These are phyloP conservation scores for Hyles euphorbiae DNA, from an alignment of 1,140 invertebrate species.

Conservation along the genomic window DNA sequence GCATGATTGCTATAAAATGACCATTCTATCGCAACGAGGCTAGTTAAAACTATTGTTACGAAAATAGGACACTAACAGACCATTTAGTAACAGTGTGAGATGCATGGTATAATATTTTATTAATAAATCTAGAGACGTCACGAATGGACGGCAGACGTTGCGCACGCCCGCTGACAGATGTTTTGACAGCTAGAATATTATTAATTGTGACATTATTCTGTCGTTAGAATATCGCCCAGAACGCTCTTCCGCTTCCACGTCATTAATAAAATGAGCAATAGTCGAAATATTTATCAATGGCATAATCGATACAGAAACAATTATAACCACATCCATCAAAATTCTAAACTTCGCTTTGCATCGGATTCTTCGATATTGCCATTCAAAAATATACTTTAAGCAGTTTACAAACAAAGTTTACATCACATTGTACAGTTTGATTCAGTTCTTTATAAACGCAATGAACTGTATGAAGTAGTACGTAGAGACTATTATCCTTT, in stretches of 20 bases:
- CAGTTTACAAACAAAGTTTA: neutral
- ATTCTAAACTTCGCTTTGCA: conserved; percentile 55
- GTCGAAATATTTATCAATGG: conserved; percentile 74
- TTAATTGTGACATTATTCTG: conserved; percentile 70
- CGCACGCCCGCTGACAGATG: conserved; percentile 58
- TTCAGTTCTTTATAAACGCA: conserved; percentile 6
- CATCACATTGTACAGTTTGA: neutral
- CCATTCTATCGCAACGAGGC: no score
- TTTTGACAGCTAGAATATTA: conserved; percentile 70
- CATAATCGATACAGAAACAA: conserved; percentile 76
- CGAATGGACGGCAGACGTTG: conserved; percentile 42
- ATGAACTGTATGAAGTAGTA: conserved; percentile 19
- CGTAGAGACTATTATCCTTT: conserved; percentile 26
- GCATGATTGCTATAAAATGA: no score
- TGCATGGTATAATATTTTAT: conserved; percentile 14
- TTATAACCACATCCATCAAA: conserved; percentile 75
- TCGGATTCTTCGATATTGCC: conserved; percentile 29
- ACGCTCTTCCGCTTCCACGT: conserved; percentile 68
- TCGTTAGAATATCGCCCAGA: conserved; percentile 61
- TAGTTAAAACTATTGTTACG: no score
- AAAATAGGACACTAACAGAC: no score
- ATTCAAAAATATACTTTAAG: neutral
- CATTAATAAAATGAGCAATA: conserved; percentile 75
- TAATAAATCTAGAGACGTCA: conserved; percentile 53
- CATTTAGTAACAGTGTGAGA: no score